These are phyloP conservation scores for Drosophila recens DNA, from an alignment of 2,888 invertebrate genomes.

Conservation along the genomic window DNA sequence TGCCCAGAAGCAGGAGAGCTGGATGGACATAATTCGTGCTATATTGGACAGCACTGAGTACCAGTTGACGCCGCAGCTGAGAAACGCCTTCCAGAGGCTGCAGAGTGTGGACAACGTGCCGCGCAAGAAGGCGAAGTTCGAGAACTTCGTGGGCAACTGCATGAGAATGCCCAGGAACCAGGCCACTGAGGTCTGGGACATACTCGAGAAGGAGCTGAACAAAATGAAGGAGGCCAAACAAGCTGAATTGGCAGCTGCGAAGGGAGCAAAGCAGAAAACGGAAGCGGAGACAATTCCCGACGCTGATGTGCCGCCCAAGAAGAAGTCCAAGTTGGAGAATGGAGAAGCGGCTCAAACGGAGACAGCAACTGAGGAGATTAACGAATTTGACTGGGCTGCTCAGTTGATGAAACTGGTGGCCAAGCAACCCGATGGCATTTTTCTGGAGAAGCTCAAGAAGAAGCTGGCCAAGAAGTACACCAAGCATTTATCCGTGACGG, in stretches of 20 bases:
- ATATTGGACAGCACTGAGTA: conserved; percentile 81
- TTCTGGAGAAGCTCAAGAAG: conserved; percentile 90
- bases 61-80: conserved; percentile 85
- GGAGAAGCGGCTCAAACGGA: conserved; percentile 3
- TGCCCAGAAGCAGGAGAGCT: conserved; percentile 93
- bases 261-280: conserved; percentile 34
- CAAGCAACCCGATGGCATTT: conserved; percentile 87
- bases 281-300: conserved; percentile 2
- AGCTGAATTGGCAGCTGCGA: conserved; percentile 50
- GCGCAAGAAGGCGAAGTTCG: conserved; percentile 93
- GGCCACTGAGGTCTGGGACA: conserved; percentile 89
- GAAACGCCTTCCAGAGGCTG: conserved; percentile 89
- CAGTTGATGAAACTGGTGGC: conserved; percentile 69
- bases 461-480: conserved; percentile 90
- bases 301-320: conserved; percentile 47
- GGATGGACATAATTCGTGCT: conserved; percentile 86
- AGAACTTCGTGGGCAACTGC: conserved; percentile 90
- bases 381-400: conserved; percentile 74
- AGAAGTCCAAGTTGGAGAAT: conserved; percentile 57
- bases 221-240: conserved; percentile 83
- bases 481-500: conserved; percentile 83
- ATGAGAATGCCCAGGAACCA: conserved; percentile 87
- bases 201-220: conserved; percentile 87
- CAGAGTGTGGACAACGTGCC: conserved; percentile 93
- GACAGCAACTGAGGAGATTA: conserved; percentile 15